phyloP scores from a whole-genome alignment of 2,888 invertebrate species.

The Schrankia costaestrigalis region DNA sequence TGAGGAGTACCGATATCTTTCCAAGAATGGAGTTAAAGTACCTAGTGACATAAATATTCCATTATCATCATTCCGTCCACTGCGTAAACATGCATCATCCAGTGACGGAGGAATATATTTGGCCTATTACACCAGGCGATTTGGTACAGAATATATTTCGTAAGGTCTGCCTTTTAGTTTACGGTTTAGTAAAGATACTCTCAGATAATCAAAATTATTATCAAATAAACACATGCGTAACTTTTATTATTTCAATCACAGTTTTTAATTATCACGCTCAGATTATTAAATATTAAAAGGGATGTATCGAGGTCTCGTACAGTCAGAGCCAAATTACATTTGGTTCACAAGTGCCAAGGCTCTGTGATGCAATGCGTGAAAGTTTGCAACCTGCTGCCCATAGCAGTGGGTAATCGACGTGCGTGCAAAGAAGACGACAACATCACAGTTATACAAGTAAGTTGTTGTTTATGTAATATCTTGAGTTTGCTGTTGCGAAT shows the following conservation, averaged over 20 bases:
- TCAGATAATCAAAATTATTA: background rate
- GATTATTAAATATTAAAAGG: too few relatives aligned
- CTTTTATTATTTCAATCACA: background rate
- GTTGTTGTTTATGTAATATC: constrained; percentile 13
- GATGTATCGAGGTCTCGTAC: constrained; percentile 1
- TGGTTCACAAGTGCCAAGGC: constrained; percentile 62
- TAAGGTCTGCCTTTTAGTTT: background rate
- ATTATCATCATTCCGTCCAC: too few relatives aligned
- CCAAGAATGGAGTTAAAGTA: too few relatives aligned
- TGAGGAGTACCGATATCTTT: too few relatives aligned
- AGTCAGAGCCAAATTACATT: constrained; percentile 32
- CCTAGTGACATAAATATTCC: too few relatives aligned
- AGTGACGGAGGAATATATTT: too few relatives aligned
- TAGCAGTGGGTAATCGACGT: constrained; percentile 33
- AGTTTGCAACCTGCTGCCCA: constrained; percentile 43
- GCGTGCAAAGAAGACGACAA: constrained; percentile 38
- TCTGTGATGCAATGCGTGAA: constrained; percentile 70
- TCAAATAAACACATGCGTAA: background rate
- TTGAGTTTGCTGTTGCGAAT: background rate
- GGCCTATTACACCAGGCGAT: too few relatives aligned
- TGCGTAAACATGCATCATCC: too few relatives aligned
- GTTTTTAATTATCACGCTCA: too few relatives aligned
- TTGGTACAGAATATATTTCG: too few relatives aligned
- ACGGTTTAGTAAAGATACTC: background rate
- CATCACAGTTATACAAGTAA: constrained; percentile 33